Percentiles rank a stretch among this genome's conserved stretches.
Conservation (phyloP, 2,888 invertebrate genomes). For the Polietes domitor region DNA sequence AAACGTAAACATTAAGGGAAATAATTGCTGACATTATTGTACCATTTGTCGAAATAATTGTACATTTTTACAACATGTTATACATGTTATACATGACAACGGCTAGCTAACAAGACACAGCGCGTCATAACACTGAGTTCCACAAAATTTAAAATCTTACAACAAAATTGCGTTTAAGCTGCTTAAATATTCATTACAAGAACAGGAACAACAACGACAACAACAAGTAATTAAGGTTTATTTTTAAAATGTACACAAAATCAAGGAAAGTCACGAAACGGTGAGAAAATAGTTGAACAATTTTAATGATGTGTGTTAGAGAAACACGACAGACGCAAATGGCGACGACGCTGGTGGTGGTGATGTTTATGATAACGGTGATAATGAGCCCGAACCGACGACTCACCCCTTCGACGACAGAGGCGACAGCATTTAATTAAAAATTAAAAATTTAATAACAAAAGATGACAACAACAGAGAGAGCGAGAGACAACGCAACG, state of each 20-base stretch:
- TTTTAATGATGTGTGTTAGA: slow-evolving; percentile 16
- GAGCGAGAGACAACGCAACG: neutral
- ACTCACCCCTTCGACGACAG: neutral
- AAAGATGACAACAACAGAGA: slow-evolving; percentile 28
- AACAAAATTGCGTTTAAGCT: neutral
- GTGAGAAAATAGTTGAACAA: neutral
- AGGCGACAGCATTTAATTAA: slow-evolving; percentile 45
- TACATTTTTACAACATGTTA: no score
- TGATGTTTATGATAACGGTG: neutral
- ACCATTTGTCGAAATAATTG: no score
- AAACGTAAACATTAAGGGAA: no score
- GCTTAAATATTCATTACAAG: neutral
- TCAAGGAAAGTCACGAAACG: neutral
- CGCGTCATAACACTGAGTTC: no score
- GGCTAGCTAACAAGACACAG: no score
- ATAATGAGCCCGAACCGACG: neutral
- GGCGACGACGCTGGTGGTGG: neutral
- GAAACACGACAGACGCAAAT: neutral
- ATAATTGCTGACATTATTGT: no score
- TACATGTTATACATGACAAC: no score
- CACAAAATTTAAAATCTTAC: neutral
- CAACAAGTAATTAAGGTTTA: neutral
- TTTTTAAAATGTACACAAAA: neutral
- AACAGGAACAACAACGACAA: no score
- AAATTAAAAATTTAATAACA: slow-evolving; percentile 55